Percentiles rank a stretch among this genome's conserved stretches.
phyloP scores from a whole-genome alignment of 2,113 vertebrate genomes.

The Notechis scutatus region DNA sequence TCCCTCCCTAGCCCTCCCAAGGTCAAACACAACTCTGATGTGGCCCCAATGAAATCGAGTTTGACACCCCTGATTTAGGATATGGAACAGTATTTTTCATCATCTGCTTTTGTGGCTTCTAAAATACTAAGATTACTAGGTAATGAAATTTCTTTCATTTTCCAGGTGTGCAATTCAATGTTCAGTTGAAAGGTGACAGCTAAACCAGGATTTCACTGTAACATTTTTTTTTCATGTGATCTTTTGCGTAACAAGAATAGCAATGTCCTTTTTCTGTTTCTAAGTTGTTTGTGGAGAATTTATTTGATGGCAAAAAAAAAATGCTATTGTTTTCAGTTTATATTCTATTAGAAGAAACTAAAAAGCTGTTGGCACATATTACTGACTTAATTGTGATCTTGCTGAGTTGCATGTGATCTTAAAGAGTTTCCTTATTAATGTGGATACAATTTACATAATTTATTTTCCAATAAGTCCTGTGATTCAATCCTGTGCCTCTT shows the following conservation, averaged over 20 bases:
- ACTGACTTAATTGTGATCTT: slow-evolving; percentile 48
- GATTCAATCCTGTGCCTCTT: slow-evolving; percentile 40
- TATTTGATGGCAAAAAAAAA: background rate
- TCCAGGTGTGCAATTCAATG: background rate
- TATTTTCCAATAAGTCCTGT: slow-evolving; percentile 59
- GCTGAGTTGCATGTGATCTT: slow-evolving; percentile 40
- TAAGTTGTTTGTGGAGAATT: background rate
- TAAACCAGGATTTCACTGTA: background rate
- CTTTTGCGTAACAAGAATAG: background rate
- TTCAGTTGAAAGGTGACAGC: background rate
- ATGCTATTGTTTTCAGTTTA: background rate
- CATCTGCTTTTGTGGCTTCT: background rate
- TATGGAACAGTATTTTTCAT: background rate
- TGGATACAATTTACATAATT: slow-evolving; percentile 64
- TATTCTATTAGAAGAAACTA: slow-evolving; percentile 12
- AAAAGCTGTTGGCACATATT: slow-evolving; percentile 41
- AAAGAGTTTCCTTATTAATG: slow-evolving; percentile 48
- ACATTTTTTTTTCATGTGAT: background rate
- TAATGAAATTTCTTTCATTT: background rate
- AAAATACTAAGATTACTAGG: background rate
- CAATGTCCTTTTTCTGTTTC: background rate
- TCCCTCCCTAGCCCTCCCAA: no score
- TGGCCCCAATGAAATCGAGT: no score
- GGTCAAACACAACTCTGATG: no score
- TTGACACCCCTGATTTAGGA: background rate